Percentiles rank a stretch among this genome's conserved stretches.
Evolutionary conservation across 2,113 vertebrate genomes (phyloP).

Genomic region (Tachysurus vachellii): DNA sequence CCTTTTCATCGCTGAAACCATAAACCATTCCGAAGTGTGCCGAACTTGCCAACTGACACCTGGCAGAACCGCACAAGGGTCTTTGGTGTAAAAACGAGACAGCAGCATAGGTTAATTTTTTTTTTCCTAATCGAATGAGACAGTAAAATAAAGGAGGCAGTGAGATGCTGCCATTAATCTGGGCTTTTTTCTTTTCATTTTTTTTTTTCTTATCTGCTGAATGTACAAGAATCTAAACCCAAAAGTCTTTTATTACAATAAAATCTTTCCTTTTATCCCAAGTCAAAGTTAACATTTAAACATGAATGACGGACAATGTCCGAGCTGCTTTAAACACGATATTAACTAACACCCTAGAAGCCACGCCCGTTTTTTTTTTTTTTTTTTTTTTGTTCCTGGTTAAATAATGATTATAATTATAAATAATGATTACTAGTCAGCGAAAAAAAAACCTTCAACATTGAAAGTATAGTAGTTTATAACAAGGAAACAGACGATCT

Average conservation of each 20-base stretch:
- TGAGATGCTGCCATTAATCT: neutral
- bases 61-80: neutral
- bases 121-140: constrained; percentile 12
- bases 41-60: constrained; percentile 37
- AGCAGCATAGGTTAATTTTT: constrained; percentile 8
- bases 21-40: constrained; percentile 9
- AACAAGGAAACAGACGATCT: neutral
- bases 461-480: neutral
- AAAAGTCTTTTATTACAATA: neutral
- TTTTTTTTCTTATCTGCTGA: neutral
- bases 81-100: constrained; percentile 26
- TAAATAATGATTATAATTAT: too few species aligned
- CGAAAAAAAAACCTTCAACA: neutral
- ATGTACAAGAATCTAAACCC: neutral
- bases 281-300: neutral
- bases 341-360: neutral
- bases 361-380: too few species aligned
- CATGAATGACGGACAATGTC: too few species aligned
- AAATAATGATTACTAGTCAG: too few species aligned
- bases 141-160: neutral
- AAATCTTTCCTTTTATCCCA: neutral
- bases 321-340: neutral
- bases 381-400: neutral
- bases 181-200: too few species aligned
- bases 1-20: constrained; percentile 47